Conservation (phyloP, 2,113 vertebrate genomes). For the Neotoma lepida region DNA sequence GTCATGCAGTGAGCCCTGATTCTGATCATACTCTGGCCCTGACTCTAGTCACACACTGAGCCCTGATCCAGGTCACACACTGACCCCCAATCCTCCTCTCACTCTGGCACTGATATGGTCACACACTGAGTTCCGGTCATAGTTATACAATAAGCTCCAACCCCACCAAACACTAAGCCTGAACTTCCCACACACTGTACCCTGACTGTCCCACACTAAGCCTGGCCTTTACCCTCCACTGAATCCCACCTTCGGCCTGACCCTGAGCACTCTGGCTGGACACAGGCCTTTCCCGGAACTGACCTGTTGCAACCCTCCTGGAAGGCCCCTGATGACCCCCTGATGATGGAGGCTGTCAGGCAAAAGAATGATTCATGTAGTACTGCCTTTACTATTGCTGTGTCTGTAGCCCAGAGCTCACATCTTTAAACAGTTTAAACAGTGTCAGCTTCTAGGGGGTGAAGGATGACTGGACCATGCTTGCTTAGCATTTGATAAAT, state of each 20-base stretch:
- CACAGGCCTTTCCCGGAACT: neutral
- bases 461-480: slow-evolving; percentile 3
- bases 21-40: neutral
- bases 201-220: neutral
- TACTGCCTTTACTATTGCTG: neutral
- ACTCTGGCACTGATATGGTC: neutral
- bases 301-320: neutral
- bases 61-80: neutral
- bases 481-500: slow-evolving; percentile 38
- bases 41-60: neutral
- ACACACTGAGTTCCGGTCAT: neutral
- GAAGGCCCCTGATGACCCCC: neutral
- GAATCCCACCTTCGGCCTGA: neutral
- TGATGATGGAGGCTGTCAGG: neutral
- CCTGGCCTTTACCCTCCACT: neutral
- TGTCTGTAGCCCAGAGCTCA: neutral
- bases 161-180: neutral
- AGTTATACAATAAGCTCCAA: neutral
- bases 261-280: neutral
- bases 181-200: neutral
- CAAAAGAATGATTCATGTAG: neutral
- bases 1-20: neutral
- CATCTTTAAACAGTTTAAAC: slow-evolving; percentile 43
- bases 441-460: neutral
- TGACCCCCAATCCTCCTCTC: neutral